Evolutionary conservation across 2,113 vertebrate genomes (phyloP), one percentile per base, ranked within the genome.

Genomic region (Barbus barbus): DNA sequence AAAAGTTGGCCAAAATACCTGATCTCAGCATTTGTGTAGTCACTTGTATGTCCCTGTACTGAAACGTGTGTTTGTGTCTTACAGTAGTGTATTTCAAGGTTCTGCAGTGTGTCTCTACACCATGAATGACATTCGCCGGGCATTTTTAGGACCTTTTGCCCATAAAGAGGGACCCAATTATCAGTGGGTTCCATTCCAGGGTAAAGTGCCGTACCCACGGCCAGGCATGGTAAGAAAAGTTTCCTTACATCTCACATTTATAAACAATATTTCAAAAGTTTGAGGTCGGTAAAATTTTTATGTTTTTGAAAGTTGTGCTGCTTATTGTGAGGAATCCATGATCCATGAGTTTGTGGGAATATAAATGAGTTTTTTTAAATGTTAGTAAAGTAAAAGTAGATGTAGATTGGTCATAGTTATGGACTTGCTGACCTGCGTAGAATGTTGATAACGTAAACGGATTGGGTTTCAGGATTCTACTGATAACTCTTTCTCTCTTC

Each of bases 121-220:
- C 89, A 99, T 99, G 97, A 96, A 95, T 0, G 98, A 99, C 81
- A 96, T 99, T 84, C 97, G 98, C 33, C 95, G 97, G 85, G 97
- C 97, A 58, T 99, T 99, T 93, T 92, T 99, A 93, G 98, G 98
- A 79, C 98, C 98, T 9, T 99, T 99, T 3, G 97, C 98, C 0
- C 98, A 99, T 94, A 99, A 99, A 92, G 98, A 99, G 90, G 98
- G 97, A 36, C 96, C 97, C 81, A 96, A 95, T 90, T 98, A 98
- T 87, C 97, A 99, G 92, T 99, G 97, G 97, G 94, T 98, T 87
- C 95, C 98, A 0, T 99, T 97, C 91, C 97, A 98, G 92, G 98
- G 97, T 2, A 97, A 97, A 0, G 97, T 99, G 56, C 98, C 98
- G 0, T 99, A 99, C 86, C 98, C 98, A 20, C 96, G 98, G 26